Evolutionary conservation across 2,888 invertebrate species (phyloP), one percentile per base, ranked within the genome.

Genomic region (Drosophila greeni): DNA sequence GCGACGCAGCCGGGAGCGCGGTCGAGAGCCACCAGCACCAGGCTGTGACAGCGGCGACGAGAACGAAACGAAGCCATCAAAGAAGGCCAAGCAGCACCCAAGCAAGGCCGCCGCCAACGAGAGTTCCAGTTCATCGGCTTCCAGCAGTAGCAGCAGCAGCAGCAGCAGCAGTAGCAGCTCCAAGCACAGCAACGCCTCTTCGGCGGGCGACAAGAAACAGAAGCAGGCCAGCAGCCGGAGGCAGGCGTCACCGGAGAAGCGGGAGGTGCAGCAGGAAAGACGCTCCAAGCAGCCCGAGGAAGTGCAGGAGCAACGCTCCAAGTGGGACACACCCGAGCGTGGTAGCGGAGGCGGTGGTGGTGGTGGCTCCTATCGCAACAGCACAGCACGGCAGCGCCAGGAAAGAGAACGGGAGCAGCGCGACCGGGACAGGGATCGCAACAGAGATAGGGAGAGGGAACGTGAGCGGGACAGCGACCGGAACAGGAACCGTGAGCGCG

Each of bases 241-340:
- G 5, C 26, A n/a, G 9, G 16, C 26, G 2, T 34, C 51, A 2
- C 12, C 43, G 6, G 29, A 47, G n/a, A 18, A 33, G 16, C 31
- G 16, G 18, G 48, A 47, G 42, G 16, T 37, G 20, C 26, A 29
- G 24, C 29, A n/a, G 20, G 42, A 45, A n/a, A 65, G 48, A 20
- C 34, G 33, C 49, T 57, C 43, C 16, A 36, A 39, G 29, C 23
- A 31, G 45, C 64, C 70, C 45, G 14, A 62, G n/a, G 45, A 78
- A 20, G 59, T 67, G 29, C 74, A 75, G 33, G 73, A 82, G 34
- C 79, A 74, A 51, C 81, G 80, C 37, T 86, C 86, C 7, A 86
- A 85, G 47, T 86, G 86, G 86, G 87, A 86, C 18, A 86, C 86
- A 52, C 86, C 84, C 0, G 66, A 84, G 2, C 65, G 74, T 4